Conservation (phyloP, 2,113 vertebrate genomes). For the Centrocercus urophasianus region DNA sequence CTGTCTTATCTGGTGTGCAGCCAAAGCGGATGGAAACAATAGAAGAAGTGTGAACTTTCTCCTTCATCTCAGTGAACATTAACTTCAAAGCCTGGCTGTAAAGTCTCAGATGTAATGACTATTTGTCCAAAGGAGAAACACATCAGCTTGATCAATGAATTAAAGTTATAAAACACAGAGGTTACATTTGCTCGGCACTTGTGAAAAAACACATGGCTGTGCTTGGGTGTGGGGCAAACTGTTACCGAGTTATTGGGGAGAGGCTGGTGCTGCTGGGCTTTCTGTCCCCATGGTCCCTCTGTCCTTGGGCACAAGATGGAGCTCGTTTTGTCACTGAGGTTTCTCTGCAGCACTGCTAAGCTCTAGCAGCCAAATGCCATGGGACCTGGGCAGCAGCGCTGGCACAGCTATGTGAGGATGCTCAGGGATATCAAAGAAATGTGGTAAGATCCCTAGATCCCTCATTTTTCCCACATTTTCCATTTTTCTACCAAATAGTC, state of each 20-base stretch:
- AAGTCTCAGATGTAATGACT: slow-evolving; percentile 65
- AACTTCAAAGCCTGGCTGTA: slow-evolving; percentile 50
- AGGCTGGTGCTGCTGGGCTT: neutral
- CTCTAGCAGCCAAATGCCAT: neutral
- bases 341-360: fast-evolving
- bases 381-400: neutral
- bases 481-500: neutral
- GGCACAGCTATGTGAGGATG: fast-evolving
- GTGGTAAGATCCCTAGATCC: neutral
- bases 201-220: neutral
- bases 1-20: slow-evolving; percentile 50
- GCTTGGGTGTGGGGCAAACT: neutral
- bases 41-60: slow-evolving; percentile 69
- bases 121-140: slow-evolving; percentile 52
- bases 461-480: neutral
- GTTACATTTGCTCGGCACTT: slow-evolving; percentile 51
- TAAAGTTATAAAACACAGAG: slow-evolving; percentile 58
- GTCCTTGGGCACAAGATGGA: neutral
- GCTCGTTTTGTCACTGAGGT: fast-evolving
- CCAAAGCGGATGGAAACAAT: slow-evolving; percentile 52
- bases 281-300: neutral
- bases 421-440: neutral
- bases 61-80: slow-evolving; percentile 69
- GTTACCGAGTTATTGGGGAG: neutral
- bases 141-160: slow-evolving; percentile 42